Conservation (phyloP, 2,797 vertebrate genomes). For the Mormyrus proboscirostris region DNA sequence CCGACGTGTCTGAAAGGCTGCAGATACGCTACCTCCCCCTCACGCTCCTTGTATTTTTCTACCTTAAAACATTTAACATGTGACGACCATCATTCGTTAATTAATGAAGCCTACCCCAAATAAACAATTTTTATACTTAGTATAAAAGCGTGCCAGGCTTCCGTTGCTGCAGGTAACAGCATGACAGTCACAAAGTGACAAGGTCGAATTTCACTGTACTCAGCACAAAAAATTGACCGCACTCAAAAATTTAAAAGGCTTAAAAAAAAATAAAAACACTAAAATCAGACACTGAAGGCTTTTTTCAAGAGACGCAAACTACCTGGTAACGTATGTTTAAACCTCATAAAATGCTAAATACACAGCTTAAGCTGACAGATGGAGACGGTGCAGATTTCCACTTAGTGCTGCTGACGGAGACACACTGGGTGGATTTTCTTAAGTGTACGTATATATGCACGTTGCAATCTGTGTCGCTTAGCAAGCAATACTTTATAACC, state of each 20-base stretch:
- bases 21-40: background rate
- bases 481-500: background rate
- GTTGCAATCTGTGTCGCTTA: background rate
- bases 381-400: background rate
- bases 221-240: background rate
- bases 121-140: background rate
- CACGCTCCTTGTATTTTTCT: background rate
- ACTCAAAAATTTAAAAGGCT: background rate
- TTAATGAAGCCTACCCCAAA: background rate
- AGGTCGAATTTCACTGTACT: background rate
- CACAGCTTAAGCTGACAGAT: background rate
- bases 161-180: background rate
- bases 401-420: background rate
- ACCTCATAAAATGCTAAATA: background rate
- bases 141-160: background rate
- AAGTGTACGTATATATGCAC: background rate
- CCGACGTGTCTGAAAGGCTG: constrained; percentile 24
- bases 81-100: background rate
- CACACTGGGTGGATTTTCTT: background rate
- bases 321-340: background rate
- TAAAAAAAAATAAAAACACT: background rate
- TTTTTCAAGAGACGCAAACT: background rate
- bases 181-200: background rate
- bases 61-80: background rate
- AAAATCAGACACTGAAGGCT: background rate